These are phyloP conservation scores for Indicator indicator DNA, from an alignment of 2,113 vertebrate species.

Conservation along the genomic window DNA sequence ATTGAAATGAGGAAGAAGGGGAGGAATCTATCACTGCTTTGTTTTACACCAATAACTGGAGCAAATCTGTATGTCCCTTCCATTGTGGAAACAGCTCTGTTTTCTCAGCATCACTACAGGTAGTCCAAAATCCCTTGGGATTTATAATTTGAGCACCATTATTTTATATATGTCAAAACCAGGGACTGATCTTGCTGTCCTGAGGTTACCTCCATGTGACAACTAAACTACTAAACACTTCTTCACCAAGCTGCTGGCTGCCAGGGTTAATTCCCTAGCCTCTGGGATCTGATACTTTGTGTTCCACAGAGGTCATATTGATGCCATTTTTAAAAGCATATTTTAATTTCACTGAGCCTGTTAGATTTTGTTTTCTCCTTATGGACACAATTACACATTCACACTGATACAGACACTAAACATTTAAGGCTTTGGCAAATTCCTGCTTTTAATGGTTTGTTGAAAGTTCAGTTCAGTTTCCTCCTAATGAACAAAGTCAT, in stretches of 20 bases:
- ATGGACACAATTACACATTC: not conserved
- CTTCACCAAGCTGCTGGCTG: not conserved
- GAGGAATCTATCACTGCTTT: not conserved
- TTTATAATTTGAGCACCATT: slow-evolving; percentile 26
- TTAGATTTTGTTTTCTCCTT: not conserved
- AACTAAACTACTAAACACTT: not conserved
- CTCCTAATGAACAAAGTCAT: not conserved
- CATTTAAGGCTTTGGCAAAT: not conserved
- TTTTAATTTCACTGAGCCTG: not conserved
- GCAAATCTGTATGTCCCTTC: not conserved
- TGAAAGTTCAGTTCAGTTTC: not conserved
- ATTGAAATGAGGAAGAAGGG: fast-evolving
- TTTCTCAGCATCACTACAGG: not conserved
- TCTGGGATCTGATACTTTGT: not conserved
- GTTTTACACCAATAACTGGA: not conserved
- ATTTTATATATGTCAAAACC: slow-evolving; percentile 12
- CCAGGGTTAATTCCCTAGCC: not conserved
- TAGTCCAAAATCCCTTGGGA: not conserved
- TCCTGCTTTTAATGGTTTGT: not conserved
- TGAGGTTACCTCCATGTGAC: not conserved
- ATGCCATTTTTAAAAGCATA: not conserved
- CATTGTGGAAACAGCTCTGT: not conserved
- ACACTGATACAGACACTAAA: not conserved
- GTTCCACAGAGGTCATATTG: not conserved
- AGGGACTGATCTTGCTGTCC: slow-evolving; percentile 15